A percentile compares a stretch with the other conserved stretches of the same genome.
These are phyloP conservation scores for Pteronotus mesoamericanus DNA, from an alignment of 2,797 vertebrate species.

Conservation along the genomic window DNA sequence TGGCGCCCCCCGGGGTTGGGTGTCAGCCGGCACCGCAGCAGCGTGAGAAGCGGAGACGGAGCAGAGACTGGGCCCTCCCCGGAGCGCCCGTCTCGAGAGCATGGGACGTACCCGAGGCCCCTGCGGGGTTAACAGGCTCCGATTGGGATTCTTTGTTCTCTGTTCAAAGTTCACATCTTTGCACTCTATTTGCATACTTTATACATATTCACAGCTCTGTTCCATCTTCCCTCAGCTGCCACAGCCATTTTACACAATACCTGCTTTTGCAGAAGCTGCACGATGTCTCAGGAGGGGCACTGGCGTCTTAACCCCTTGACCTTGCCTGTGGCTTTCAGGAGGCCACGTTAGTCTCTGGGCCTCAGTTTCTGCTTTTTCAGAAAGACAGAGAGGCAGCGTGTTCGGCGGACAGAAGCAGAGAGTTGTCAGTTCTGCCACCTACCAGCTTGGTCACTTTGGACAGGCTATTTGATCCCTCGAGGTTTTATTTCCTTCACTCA, in stretches of 20 bases:
- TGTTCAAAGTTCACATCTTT: not conserved
- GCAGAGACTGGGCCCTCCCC: not conserved
- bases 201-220: accelerated
- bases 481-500: not conserved
- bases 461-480: not conserved
- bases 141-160: not conserved
- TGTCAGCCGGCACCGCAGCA: not conserved
- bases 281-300: not conserved
- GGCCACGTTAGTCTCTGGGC: not conserved
- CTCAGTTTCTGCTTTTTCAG: not conserved
- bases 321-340: not conserved
- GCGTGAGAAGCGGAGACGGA: not conserved
- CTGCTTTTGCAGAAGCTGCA: not conserved
- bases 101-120: not conserved
- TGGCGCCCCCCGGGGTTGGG: not conserved
- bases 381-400: not conserved
- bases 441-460: not conserved
- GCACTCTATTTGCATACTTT: not conserved
- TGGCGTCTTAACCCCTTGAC: not conserved
- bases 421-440: not conserved
- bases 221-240: not conserved
- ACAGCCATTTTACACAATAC: not conserved
- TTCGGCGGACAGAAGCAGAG: not conserved
- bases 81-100: not conserved
- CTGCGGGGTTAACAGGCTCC: not conserved